phyloP scores from a whole-genome alignment of 2,113 vertebrate species.

The Notechis scutatus region DNA sequence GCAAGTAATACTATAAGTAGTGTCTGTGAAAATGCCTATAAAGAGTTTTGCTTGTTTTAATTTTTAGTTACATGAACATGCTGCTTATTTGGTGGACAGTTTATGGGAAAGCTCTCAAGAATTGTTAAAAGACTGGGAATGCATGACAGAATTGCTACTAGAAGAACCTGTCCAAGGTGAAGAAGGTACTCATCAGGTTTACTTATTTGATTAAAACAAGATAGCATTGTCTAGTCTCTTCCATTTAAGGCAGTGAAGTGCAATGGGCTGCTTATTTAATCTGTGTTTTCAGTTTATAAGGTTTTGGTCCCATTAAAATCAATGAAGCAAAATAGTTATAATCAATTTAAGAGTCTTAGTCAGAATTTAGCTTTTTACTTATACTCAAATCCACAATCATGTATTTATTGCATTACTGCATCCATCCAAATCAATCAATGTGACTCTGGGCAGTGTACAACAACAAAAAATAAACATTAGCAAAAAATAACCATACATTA shows the following conservation, averaged over 20 bases:
- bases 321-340: not conserved
- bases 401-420: not conserved
- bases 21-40: conserved; percentile 11
- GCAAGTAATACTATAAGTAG: not conserved
- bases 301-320: not conserved
- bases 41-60: conserved; percentile 43
- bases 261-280: not conserved
- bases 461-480: not conserved
- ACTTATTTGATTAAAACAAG: not conserved
- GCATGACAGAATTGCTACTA: conserved; percentile 94
- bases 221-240: not conserved
- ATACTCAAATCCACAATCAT: not conserved
- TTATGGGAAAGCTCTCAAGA: conserved; percentile 99
- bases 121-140: conserved; percentile 98
- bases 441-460: not conserved
- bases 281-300: not conserved
- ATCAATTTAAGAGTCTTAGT: not conserved
- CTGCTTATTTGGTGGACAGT: conserved; percentile 96
- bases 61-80: conserved; percentile 94
- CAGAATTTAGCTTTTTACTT: not conserved
- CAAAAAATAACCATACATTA: not conserved
- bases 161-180: conserved; percentile 98
- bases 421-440: not conserved
- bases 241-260: not conserved
- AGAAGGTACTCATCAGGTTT: conserved; percentile 76